Evolutionary conservation across 2,888 invertebrate genomes (phyloP), one percentile per base, ranked within the genome.

Genomic region (Morpho helenor): DNA sequence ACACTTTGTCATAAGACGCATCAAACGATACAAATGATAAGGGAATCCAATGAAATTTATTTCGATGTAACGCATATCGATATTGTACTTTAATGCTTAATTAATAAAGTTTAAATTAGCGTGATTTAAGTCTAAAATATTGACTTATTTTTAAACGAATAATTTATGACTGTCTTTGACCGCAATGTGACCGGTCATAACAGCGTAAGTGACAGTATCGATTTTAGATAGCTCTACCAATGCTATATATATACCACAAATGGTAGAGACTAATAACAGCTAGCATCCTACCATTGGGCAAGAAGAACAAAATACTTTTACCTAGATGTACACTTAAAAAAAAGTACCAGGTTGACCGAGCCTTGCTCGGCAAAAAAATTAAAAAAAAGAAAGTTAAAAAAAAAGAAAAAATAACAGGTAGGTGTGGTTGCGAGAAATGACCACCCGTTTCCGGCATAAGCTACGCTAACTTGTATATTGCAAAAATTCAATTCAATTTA

Each of bases 121-220:
- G 59, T 60, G 57, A n/a, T 23, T 16, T 39, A 52, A 49, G 39
- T 39, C 48, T 57, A 51, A 70, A 64, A 69, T 71, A 73, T 72
- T 68, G 69, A 67, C 65, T 67, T 68, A 62, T 69, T 73, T 74
- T 74, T 70, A 64, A 67, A 66, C 67, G 68, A 72, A 75, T 77
- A 75, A 78, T 77, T 78, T 73, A 78, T 74, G 69, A 68, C 70
- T 68, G 75, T 71, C 73, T 77, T 76, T 76, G 77, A 77, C 75
- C 79, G 74, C 72, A 74, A 23, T 7, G 23, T 42, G 48, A n/a
- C 10, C n/a, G 39, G 48, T 16, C 49, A 52, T 52, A 64, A 56
- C 5, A 56, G 46, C 57, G 40, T 59, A 64, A 56, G 54, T 54
- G 40, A 61, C 49, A 50, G 47, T 16, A 59, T 41, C 9, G 7